phyloP scores from a whole-genome alignment of 2,113 vertebrate species.

The Pterocles orientalis region DNA sequence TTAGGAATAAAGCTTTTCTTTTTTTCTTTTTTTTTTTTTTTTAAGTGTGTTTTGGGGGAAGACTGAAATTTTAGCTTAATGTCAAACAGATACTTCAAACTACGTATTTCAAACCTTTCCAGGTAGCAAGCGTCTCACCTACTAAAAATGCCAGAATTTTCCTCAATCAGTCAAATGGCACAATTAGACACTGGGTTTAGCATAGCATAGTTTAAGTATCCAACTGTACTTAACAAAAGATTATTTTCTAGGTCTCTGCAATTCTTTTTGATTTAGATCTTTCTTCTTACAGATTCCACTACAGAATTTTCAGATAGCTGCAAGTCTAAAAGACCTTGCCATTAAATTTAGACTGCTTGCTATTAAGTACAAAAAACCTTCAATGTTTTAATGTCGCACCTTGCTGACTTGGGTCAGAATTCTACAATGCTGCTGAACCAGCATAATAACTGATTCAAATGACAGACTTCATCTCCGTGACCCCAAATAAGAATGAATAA shows the following conservation, averaged over 20 bases:
- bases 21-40: neutral
- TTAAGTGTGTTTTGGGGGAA: neutral
- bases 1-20: neutral
- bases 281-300: neutral
- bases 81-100: neutral
- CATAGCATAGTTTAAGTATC: neutral
- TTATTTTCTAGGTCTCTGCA: neutral
- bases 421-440: neutral
- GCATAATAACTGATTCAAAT: neutral
- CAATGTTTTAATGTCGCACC: neutral
- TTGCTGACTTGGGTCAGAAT: neutral
- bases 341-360: neutral
- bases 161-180: neutral
- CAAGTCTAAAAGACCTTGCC: neutral
- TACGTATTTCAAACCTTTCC: neutral
- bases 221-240: neutral
- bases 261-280: neutral
- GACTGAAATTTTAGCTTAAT: neutral
- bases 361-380: neutral
- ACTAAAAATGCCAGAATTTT: neutral
- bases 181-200: neutral
- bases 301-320: neutral
- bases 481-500: neutral
- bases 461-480: neutral
- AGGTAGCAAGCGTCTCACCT: neutral